phyloP scores from a whole-genome alignment of 2,113 vertebrate species.

The Leptobrachium ailaonicum region DNA sequence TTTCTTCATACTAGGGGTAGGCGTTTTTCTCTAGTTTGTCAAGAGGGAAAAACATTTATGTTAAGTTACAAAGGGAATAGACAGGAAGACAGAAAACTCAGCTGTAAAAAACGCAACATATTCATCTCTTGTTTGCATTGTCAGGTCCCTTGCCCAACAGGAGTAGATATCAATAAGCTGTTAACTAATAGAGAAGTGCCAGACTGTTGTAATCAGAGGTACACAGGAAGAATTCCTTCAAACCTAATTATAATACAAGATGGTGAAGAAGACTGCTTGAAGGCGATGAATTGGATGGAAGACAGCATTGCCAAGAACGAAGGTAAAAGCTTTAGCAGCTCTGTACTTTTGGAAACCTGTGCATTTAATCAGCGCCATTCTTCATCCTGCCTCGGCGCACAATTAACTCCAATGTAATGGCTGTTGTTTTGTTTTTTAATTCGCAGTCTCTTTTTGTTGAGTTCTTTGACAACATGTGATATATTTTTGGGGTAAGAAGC shows the following conservation, averaged over 20 bases:
- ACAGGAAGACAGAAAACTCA: no score
- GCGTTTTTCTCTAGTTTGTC: no score
- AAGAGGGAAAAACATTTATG: no score
- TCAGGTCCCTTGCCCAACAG: conserved; percentile 67
- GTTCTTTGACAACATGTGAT: conserved; percentile 92
- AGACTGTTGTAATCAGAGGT: conserved; percentile 47
- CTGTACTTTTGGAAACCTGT: conserved; percentile 53
- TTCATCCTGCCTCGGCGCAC: conserved; percentile 79
- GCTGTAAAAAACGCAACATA: no score
- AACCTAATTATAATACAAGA: conserved; percentile 85
- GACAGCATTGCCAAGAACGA: conserved; percentile 61
- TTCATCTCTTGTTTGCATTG: no score
- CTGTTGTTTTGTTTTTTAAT: conserved; percentile 87
- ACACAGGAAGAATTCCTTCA: conserved; percentile 65
- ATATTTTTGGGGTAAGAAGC: conserved; percentile 77
- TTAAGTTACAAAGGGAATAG: no score
- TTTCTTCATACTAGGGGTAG: no score
- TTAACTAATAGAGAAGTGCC: conserved; percentile 58
- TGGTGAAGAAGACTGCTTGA: conserved; percentile 62
- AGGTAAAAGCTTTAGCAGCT: conserved; percentile 69
- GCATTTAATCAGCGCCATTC: conserved; percentile 78
- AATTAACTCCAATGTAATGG: conserved; percentile 91
- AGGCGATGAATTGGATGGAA: conserved; percentile 63
- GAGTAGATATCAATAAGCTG: conserved; percentile 57
- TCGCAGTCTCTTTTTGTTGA: conserved; percentile 79